A percentile compares a stretch with the other conserved stretches of the same genome.
Conservation (phyloP, 2,797 vertebrate genomes). For the Thaleichthys pacificus region DNA sequence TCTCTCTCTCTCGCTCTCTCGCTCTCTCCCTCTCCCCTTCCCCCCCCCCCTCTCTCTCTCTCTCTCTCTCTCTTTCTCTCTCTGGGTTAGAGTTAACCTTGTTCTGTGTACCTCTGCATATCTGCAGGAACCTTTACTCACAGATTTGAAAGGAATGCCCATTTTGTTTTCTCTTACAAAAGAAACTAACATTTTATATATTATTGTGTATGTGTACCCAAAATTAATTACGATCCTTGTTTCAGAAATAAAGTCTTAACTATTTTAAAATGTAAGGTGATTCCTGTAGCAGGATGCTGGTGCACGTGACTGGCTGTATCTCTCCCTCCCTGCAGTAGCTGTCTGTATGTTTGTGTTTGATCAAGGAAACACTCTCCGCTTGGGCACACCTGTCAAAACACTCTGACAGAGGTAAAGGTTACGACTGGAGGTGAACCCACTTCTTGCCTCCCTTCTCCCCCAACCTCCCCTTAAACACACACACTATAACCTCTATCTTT, state of each 20-base stretch:
- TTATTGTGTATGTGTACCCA: conserved; percentile 60
- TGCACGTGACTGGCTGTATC: too few relatives aligned
- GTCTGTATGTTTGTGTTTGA: neutral
- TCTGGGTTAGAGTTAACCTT: too few relatives aligned
- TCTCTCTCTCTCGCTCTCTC: too few relatives aligned
- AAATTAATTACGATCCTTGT: conserved; percentile 70
- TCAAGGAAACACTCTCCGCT: too few relatives aligned
- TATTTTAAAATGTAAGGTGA: conserved; percentile 65
- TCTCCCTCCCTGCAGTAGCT: neutral
- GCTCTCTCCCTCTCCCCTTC: too few relatives aligned
- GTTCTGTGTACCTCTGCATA: neutral
- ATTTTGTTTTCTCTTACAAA: conserved; percentile 34
- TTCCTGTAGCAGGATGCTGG: neutral
- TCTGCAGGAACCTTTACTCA: conserved; percentile 14
- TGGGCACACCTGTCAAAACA: too few relatives aligned
- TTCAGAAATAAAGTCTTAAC: conserved; percentile 73
- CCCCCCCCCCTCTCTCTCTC: too few relatives aligned
- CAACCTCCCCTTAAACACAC: too few relatives aligned
- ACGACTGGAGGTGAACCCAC: neutral
- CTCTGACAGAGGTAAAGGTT: too few relatives aligned
- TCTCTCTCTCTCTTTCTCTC: too few relatives aligned
- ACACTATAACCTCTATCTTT: too few relatives aligned
- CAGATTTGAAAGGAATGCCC: conserved; percentile 49
- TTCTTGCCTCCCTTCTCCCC: neutral
- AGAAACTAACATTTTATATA: conserved; percentile 68